These are phyloP conservation scores for Galago senegalensis DNA, from an alignment of 2,797 vertebrate genomes.

Conservation along the genomic window DNA sequence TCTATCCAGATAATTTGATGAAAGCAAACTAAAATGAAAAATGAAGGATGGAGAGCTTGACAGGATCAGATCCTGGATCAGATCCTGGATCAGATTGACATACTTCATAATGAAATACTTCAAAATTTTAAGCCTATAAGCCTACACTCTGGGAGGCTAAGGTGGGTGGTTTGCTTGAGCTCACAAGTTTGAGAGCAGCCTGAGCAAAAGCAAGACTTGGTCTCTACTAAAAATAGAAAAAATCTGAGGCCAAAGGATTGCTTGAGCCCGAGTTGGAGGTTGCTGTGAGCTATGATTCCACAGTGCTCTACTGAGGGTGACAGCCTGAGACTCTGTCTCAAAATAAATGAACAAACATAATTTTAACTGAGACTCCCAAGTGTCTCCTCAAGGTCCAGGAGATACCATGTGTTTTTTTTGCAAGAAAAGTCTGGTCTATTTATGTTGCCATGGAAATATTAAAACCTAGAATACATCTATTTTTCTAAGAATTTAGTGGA, in stretches of 20 bases:
- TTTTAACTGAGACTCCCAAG: slow-evolving; percentile 18
- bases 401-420: neutral
- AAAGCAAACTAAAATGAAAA: slow-evolving; percentile 50
- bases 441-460: neutral
- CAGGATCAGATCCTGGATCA: neutral
- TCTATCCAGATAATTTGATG: neutral
- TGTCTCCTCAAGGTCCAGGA: neutral
- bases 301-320: too few relatives aligned
- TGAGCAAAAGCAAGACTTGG: too few relatives aligned
- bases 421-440: neutral
- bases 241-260: too few relatives aligned
- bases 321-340: too few relatives aligned
- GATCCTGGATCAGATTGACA: neutral
- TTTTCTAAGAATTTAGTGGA: slow-evolving; percentile 19
- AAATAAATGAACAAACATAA: neutral
- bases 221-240: too few relatives aligned
- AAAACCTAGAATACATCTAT: slow-evolving; percentile 4
- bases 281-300: too few relatives aligned
- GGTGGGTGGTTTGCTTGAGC: too few relatives aligned
- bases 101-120: neutral
- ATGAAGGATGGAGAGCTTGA: neutral
- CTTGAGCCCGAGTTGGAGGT: too few relatives aligned
- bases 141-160: too few relatives aligned
- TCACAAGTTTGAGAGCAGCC: too few relatives aligned
- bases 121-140: neutral